Percentiles rank a stretch among this genome's conserved stretches.
phyloP scores from a whole-genome alignment of 2,113 vertebrate genomes.

The Pycnonotus jocosus region DNA sequence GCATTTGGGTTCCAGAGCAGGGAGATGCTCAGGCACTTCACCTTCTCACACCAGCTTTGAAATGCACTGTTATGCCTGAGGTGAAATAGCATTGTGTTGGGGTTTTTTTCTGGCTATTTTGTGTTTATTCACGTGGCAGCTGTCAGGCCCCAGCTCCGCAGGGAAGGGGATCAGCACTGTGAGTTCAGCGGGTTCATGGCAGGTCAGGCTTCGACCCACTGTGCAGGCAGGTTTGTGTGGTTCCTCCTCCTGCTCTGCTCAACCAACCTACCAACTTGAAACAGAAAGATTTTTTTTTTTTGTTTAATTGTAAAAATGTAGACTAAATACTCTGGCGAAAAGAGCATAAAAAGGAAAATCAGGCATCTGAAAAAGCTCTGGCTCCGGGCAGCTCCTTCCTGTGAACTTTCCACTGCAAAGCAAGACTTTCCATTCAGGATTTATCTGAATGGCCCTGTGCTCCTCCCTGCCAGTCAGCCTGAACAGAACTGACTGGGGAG shows the following conservation, averaged over 20 bases:
- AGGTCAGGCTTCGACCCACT: background rate
- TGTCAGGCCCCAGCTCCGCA: background rate
- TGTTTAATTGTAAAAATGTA: background rate
- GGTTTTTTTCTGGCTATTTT: background rate
- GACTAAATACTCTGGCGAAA: background rate
- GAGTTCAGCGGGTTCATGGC: fast-evolving
- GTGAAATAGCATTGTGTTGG: background rate
- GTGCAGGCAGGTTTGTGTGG: background rate
- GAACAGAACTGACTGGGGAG: background rate
- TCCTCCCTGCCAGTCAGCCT: background rate
- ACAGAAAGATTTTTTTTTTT: too few species aligned
- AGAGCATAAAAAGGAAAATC: background rate
- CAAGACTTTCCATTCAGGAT: background rate
- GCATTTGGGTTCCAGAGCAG: background rate
- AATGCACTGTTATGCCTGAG: fast-evolving
- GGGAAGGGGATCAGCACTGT: background rate
- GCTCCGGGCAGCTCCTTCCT: background rate
- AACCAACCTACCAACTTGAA: background rate
- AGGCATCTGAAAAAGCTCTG: background rate
- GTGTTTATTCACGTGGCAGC: background rate
- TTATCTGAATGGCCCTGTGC: background rate
- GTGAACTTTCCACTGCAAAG: background rate
- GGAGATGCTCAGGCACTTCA: background rate
- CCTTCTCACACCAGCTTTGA: background rate
- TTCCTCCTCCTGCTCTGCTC: background rate